Percentiles rank a stretch among this genome's conserved stretches.
These are phyloP conservation scores for Notiomystis cincta DNA, from an alignment of 2,113 vertebrate species.

Conservation along the genomic window DNA sequence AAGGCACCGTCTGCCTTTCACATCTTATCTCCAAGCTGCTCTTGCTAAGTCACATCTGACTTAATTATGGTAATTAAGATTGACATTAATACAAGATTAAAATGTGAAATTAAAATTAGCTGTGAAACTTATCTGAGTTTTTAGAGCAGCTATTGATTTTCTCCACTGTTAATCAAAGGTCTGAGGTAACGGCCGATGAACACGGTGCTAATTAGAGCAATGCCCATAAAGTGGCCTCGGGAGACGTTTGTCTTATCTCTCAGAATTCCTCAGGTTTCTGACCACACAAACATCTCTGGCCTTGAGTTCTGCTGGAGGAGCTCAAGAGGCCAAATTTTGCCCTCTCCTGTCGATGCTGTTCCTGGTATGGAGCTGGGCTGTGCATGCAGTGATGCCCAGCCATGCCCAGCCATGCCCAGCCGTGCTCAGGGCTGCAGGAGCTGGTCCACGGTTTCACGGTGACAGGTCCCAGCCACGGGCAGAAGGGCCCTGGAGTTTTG, in stretches of 20 bases:
- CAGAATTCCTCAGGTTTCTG: background rate
- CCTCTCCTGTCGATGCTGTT: accelerated
- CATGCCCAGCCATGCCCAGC: background rate
- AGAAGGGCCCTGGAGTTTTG: accelerated
- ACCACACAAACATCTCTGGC: background rate
- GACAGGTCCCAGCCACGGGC: accelerated
- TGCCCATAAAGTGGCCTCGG: conserved; percentile 29
- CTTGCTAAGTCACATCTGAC: conserved; percentile 53
- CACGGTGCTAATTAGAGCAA: conserved; percentile 45
- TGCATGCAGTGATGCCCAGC: accelerated
- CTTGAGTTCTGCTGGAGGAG: background rate
- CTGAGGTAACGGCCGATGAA: conserved; percentile 48
- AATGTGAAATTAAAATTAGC: conserved; percentile 75
- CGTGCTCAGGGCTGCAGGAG: background rate
- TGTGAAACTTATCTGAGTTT: conserved; percentile 69
- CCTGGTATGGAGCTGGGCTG: accelerated
- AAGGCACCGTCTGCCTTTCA: background rate
- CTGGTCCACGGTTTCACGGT: accelerated
- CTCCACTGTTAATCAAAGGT: conserved; percentile 67
- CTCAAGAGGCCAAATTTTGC: background rate
- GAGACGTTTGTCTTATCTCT: conserved; percentile 16
- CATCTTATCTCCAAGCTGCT: conserved; percentile 41
- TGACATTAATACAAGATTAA: conserved; percentile 73
- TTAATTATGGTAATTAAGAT: conserved; percentile 76
- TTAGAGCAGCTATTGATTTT: conserved; percentile 69